Evolutionary conservation across 2,888 invertebrate genomes (phyloP).

Genomic region (Anthophora plumipes): DNA sequence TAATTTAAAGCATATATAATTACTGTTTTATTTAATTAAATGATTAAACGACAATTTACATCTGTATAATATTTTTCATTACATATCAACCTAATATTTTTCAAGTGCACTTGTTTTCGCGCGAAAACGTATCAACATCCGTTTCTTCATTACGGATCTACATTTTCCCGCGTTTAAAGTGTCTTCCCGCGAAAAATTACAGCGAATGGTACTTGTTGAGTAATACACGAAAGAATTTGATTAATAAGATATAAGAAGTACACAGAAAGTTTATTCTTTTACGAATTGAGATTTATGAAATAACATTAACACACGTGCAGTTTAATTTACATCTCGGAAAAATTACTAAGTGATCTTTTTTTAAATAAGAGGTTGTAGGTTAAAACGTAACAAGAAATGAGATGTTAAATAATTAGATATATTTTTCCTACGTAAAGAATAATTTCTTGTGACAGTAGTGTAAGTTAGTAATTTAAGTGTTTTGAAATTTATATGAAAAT

Average conservation of each 20-base stretch:
- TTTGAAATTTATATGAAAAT: constrained; percentile 50
- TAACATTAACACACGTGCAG: background rate
- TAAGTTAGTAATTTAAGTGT: background rate
- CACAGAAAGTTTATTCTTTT: constrained; percentile 1
- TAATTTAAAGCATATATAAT: background rate
- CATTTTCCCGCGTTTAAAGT: constrained; percentile 75
- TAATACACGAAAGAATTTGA: background rate
- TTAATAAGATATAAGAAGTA: background rate
- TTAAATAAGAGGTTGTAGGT: background rate
- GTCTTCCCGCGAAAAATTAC: constrained; percentile 70
- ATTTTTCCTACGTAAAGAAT: background rate
- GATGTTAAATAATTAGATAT: constrained; percentile 1
- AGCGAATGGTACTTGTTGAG: constrained; percentile 45
- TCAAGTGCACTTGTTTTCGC: constrained; percentile 23
- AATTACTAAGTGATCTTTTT: constrained; percentile 1
- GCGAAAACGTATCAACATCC: background rate
- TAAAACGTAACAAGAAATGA: constrained; percentile 21
- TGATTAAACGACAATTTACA: background rate
- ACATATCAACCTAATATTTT: background rate
- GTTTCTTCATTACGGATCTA: constrained; percentile 10
- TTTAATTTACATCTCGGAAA: background rate
- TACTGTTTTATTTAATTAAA: background rate
- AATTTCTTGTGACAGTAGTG: background rate
- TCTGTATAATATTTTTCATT: background rate
- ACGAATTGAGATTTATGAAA: background rate